Percentiles rank a stretch among this genome's conserved stretches.
These are phyloP conservation scores for Leptinotarsa peninsularis DNA, from an alignment of 2,888 invertebrate species.

Conservation along the genomic window DNA sequence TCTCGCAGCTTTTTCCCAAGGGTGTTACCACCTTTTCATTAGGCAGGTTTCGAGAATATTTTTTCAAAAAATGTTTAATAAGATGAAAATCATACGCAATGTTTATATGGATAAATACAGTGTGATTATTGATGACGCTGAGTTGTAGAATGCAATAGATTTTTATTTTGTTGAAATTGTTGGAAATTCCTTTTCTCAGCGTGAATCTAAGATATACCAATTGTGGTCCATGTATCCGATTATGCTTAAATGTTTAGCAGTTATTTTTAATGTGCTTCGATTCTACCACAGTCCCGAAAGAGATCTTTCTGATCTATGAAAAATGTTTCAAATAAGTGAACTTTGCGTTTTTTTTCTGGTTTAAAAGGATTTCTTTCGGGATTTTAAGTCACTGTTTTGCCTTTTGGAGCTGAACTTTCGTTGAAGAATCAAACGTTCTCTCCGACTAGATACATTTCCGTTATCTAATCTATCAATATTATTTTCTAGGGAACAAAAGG, in stretches of 20 bases:
- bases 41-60: too few relatives aligned
- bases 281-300: background rate
- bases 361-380: background rate
- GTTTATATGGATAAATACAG: too few relatives aligned
- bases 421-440: background rate
- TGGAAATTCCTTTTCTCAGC: background rate
- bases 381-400: background rate
- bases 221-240: background rate
- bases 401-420: background rate
- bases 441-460: background rate
- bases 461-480: background rate
- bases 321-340: background rate
- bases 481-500: slow-evolving; percentile 76
- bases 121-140: too few relatives aligned
- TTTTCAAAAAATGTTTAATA: too few relatives aligned
- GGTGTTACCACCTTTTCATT: too few relatives aligned
- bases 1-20: too few relatives aligned
- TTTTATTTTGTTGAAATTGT: too few relatives aligned
- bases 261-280: background rate
- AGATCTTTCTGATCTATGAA: background rate
- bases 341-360: too few relatives aligned
- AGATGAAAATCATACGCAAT: too few relatives aligned
- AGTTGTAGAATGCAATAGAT: too few relatives aligned
- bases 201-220: background rate
- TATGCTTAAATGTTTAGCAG: background rate